A percentile compares a stretch with the other conserved stretches of the same genome.
These are phyloP conservation scores for Pangasius sanitwongsei DNA, from an alignment of 2,797 vertebrate species.

Conservation along the genomic window DNA sequence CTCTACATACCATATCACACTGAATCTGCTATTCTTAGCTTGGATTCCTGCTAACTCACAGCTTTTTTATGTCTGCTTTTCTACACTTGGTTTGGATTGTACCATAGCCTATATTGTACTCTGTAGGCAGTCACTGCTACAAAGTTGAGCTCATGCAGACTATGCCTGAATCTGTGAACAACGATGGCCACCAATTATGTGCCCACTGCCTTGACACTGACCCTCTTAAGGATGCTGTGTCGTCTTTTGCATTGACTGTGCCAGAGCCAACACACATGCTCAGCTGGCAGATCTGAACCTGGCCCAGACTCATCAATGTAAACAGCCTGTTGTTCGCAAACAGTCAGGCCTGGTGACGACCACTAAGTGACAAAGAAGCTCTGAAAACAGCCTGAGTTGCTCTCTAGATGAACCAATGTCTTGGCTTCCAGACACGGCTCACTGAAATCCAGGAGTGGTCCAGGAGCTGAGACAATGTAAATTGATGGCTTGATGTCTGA, in stretches of 20 bases:
- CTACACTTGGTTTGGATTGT: not conserved
- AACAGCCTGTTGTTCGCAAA: not conserved
- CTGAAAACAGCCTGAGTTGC: not conserved
- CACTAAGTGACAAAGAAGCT: not conserved
- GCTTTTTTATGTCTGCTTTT: not conserved
- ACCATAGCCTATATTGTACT: not conserved
- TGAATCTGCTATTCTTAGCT: not conserved
- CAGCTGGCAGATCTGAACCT: not conserved
- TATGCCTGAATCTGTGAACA: not conserved
- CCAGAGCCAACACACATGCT: not conserved
- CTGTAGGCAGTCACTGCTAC: not conserved
- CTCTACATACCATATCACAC: not conserved
- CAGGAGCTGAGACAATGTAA: not conserved
- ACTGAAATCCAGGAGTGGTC: not conserved
- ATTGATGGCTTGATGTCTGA: not conserved
- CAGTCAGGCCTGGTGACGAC: not conserved
- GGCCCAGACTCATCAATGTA: not conserved
- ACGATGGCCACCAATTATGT: not conserved
- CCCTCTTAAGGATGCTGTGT: not conserved
- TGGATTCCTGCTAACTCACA: not conserved
- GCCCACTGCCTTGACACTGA: not conserved
- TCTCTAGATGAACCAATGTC: not conserved
- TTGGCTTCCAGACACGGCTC: not conserved
- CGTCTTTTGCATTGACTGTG: not conserved
- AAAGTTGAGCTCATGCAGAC: not conserved